A percentile compares a stretch with the other conserved stretches of the same genome.
Conservation (phyloP, 2,888 invertebrate species). For the Brachycybe producta region DNA sequence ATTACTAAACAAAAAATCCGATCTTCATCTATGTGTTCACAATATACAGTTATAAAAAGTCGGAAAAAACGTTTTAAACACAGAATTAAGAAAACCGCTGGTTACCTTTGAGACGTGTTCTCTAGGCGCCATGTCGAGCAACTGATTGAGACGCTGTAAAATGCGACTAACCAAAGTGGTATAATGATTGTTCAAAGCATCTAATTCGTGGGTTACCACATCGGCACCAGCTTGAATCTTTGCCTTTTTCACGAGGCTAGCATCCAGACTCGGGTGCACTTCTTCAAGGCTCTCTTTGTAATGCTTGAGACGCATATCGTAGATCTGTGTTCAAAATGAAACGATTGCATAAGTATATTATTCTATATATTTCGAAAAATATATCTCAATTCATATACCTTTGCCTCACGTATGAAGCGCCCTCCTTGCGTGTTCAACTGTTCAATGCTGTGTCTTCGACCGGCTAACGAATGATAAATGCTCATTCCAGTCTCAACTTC, state of each 20-base stretch:
- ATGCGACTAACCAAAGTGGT: slow-evolving; percentile 41
- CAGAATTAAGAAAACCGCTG: too few relatives aligned
- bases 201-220: slow-evolving; percentile 58
- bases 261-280: slow-evolving; percentile 65
- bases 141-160: slow-evolving; percentile 46
- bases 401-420: slow-evolving; percentile 89
- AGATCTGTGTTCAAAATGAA: slow-evolving; percentile 48
- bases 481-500: slow-evolving; percentile 67
- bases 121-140: slow-evolving; percentile 28
- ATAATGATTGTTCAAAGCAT: slow-evolving; percentile 65
- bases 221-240: slow-evolving; percentile 49
- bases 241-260: slow-evolving; percentile 32
- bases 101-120: slow-evolving; percentile 40
- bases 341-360: neutral
- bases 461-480: slow-evolving; percentile 81
- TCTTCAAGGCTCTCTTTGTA: slow-evolving; percentile 70
- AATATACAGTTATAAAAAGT: too few relatives aligned
- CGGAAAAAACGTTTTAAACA: too few relatives aligned
- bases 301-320: slow-evolving; percentile 68
- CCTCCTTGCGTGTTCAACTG: slow-evolving; percentile 91
- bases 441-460: slow-evolving; percentile 86
- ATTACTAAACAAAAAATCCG: too few relatives aligned
- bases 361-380: neutral
- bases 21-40: too few relatives aligned
- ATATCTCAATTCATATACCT: slow-evolving; percentile 57